Base-by-base conservation (phyloP, 2,888 invertebrate species). In the Metopia argyrocephala region DNA sequence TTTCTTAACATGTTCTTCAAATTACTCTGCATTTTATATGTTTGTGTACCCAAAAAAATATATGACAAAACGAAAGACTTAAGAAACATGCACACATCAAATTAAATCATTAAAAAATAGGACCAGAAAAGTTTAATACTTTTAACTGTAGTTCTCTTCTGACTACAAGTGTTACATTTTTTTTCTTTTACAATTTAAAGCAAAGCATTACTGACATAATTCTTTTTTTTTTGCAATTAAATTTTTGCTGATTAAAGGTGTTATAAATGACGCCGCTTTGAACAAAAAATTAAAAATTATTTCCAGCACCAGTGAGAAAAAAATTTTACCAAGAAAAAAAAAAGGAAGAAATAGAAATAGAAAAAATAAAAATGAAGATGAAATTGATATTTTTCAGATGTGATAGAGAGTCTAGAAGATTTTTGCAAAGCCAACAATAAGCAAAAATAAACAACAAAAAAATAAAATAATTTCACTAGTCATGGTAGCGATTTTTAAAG, bases 381-480 rank as follows among this genome's bases (percentile, higher is more conserved):
- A 66, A 66, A 75, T 25, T 38, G 3, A 68, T 57, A 28, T 57
- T 4, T 69, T 25, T 21, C 27, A 20, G 25, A 20, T 38, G 25
- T 45, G 54, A 23, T n/a, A 45, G 23, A 46, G 21, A 45, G 25
- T 45, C 45, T 9, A 18, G n/a, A 48, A 38, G 27, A 38, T 21
- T n/a, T 31, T 31, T 31, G 12, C 12, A 12, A 20, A 66, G 23
- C 7, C 5, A 65, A 56, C 12, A 25, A 25, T n/a, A 66, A 21
- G 27, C 66, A 31, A 9, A 31, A 65, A 65, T 54, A 54, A 38
- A 23, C 23, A 57, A 54, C 5, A 31, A 20, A 54, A 52, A 57
- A 3, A 31, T 12, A 31, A 75, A 80, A 76, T 73, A 62, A 76
- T 79, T 80, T 80, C 80, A 76, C 78, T 81, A 76, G 78, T 76